Evolutionary conservation across 2,888 invertebrate genomes (phyloP).

Genomic region (Carterocephalus palaemon): DNA sequence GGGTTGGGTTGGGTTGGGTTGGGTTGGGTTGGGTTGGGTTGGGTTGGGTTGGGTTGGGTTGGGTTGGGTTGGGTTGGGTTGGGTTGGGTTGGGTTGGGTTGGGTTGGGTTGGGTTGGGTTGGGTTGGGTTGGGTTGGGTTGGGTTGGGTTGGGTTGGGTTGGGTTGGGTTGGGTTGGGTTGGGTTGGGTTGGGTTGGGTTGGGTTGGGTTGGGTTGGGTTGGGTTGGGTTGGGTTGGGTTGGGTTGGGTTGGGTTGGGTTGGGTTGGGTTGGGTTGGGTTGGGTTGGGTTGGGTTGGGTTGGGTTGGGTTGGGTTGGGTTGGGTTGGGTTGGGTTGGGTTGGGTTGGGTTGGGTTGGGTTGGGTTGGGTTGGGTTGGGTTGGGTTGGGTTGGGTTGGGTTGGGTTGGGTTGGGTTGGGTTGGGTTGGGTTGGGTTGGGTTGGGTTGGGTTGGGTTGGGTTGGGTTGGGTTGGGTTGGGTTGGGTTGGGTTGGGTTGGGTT

Average conservation of each 20-base stretch:
- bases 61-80: neutral
- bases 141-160: conserved; percentile 5
- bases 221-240: conserved; percentile 31
- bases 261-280: conserved; percentile 31
- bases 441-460: conserved; percentile 26
- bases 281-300: conserved; percentile 34
- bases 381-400: conserved; percentile 18
- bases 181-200: conserved; percentile 28
- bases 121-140: conserved; percentile 5
- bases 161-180: conserved; percentile 5
- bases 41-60: conserved; percentile 5
- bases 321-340: conserved; percentile 33
- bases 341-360: conserved; percentile 32
- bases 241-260: conserved; percentile 32
- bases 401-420: conserved; percentile 1
- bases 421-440: conserved; percentile 9
- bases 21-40: conserved; percentile 4
- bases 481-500: conserved; percentile 25
- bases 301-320: conserved; percentile 34
- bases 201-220: conserved; percentile 30
- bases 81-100: conserved; percentile 5
- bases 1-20: conserved; percentile 5
- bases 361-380: conserved; percentile 27
- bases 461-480: conserved; percentile 24
- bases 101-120: conserved; percentile 5